These are phyloP conservation scores for Ptychochromis oligacanthus DNA, from an alignment of 2,113 vertebrate genomes.

Conservation along the genomic window DNA sequence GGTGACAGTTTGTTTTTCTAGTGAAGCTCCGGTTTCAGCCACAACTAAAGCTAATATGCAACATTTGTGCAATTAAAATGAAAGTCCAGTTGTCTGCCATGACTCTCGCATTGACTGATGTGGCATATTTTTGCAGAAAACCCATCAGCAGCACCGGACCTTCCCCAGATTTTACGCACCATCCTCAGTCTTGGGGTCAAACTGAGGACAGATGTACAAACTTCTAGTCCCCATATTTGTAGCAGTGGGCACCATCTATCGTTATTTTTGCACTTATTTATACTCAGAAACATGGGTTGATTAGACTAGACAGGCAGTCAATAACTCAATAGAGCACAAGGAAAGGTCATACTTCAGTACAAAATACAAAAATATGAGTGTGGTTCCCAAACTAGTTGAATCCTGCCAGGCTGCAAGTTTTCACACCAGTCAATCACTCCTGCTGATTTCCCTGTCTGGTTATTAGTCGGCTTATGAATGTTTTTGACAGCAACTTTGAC, in stretches of 20 bases:
- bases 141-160: background rate
- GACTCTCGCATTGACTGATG: background rate
- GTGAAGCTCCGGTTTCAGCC: background rate
- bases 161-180: background rate
- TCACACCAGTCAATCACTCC: background rate
- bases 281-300: conserved; percentile 14
- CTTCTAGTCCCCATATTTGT: background rate
- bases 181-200: background rate
- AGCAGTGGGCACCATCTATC: background rate
- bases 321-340: conserved; percentile 28
- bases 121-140: background rate
- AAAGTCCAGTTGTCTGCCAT: background rate
- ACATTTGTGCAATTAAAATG: background rate
- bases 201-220: background rate
- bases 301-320: conserved; percentile 22
- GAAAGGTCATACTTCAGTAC: conserved; percentile 22
- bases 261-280: conserved; percentile 16
- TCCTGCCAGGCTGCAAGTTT: background rate
- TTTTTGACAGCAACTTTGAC: background rate
- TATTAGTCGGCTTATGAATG: background rate
- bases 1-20: background rate
- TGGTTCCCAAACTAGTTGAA: background rate
- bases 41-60: background rate
- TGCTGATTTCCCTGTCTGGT: conserved; percentile 5
- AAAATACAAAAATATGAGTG: background rate